A percentile compares a stretch with the other conserved stretches of the same genome.
phyloP scores from a whole-genome alignment of 2,888 invertebrate genomes.

The Venusia cambrica region DNA sequence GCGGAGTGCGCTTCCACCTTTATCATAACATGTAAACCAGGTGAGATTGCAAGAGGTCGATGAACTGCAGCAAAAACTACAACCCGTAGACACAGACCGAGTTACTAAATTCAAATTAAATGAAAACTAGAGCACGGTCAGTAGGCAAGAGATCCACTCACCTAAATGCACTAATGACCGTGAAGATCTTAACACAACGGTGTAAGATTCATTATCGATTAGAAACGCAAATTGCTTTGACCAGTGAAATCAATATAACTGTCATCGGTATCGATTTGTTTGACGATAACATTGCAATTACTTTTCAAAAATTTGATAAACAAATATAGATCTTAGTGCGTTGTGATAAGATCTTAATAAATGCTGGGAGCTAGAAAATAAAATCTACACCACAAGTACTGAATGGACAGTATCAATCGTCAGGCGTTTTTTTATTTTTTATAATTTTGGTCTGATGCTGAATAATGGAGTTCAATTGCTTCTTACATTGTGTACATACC shows the following conservation, averaged over 20 bases:
- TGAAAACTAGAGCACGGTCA: slow-evolving; percentile 49
- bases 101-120: neutral
- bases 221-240: slow-evolving; percentile 35
- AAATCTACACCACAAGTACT: slow-evolving; percentile 4
- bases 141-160: slow-evolving; percentile 40
- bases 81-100: too few relatives aligned
- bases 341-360: slow-evolving; percentile 5
- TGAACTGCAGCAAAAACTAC: too few relatives aligned
- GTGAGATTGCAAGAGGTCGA: too few relatives aligned
- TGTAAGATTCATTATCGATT: slow-evolving; percentile 31
- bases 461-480: neutral
- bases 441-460: slow-evolving; percentile 8
- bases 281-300: slow-evolving; percentile 22
- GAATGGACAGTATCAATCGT: slow-evolving; percentile 4
- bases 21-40: too few relatives aligned
- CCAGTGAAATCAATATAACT: slow-evolving; percentile 48
- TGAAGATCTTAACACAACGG: slow-evolving; percentile 29
- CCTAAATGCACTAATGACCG: slow-evolving; percentile 12
- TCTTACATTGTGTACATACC: too few relatives aligned
- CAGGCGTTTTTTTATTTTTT: slow-evolving; percentile 26
- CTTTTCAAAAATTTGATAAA: slow-evolving; percentile 1
- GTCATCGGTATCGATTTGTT: slow-evolving; percentile 43
- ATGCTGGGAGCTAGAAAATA: neutral
- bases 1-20: too few relatives aligned
- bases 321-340: slow-evolving; percentile 5